These are phyloP conservation scores for Chaetodon auriga DNA, from an alignment of 2,113 vertebrate genomes.

Conservation along the genomic window DNA sequence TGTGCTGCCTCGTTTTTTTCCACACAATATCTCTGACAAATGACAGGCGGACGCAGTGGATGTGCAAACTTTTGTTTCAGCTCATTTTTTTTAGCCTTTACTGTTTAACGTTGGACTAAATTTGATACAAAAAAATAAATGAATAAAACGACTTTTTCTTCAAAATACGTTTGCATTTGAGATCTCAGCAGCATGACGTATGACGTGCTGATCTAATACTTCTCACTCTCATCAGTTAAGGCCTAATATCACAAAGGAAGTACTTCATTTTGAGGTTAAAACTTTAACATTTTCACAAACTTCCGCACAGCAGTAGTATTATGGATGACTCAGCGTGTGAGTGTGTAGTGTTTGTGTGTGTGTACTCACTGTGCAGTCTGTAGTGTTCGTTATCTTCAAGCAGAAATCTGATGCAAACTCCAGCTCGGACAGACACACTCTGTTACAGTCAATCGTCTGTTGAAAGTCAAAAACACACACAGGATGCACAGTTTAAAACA, in stretches of 20 bases:
- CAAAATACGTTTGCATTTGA: background rate
- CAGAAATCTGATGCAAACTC: slow-evolving; percentile 92
- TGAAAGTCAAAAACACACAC: slow-evolving; percentile 31
- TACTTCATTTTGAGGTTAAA: background rate
- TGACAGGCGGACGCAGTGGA: slow-evolving; percentile 6
- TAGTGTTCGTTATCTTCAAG: slow-evolving; percentile 86
- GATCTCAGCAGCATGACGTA: background rate
- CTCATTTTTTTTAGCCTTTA: background rate
- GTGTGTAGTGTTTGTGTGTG: background rate
- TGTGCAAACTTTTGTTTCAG: slow-evolving; percentile 29
- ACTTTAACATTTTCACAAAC: background rate
- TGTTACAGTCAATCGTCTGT: slow-evolving; percentile 91
- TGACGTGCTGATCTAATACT: background rate
- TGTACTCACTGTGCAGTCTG: slow-evolving; percentile 90
- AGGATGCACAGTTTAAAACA: background rate
- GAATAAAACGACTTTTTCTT: background rate
- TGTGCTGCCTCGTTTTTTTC: slow-evolving; percentile 30
- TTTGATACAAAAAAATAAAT: background rate
- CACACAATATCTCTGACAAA: slow-evolving; percentile 38
- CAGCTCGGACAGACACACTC: slow-evolving; percentile 85
- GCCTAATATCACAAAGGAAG: background rate
- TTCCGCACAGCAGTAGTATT: background rate
- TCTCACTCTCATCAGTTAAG: background rate
- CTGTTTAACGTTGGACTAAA: background rate
- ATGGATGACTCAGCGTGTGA: background rate